Percentiles rank a stretch among this genome's conserved stretches.
Evolutionary conservation across 2,888 invertebrate species (phyloP).

Genomic region (Agrotis clavis): DNA sequence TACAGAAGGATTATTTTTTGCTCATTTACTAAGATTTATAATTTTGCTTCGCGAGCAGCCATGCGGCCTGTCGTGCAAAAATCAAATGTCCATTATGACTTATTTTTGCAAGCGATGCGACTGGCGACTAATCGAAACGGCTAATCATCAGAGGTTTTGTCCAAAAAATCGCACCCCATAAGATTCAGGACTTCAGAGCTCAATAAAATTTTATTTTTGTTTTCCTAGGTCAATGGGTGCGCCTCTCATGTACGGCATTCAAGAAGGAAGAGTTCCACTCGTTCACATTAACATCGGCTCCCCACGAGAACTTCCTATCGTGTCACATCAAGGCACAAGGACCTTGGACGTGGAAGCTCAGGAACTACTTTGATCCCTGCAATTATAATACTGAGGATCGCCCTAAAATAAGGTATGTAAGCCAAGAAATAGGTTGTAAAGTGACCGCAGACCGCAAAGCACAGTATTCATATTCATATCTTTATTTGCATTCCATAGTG

Average conservation of each 20-base stretch:
- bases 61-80: too few species aligned
- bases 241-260: conserved; percentile 97
- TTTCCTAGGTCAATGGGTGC: conserved; percentile 96
- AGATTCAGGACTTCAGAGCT: neutral
- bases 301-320: conserved; percentile 98
- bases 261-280: conserved; percentile 98
- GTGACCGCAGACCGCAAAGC: too few species aligned
- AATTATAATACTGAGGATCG: conserved; percentile 96
- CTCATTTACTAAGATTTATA: neutral
- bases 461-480: too few species aligned
- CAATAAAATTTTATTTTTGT: neutral
- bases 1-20: neutral
- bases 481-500: too few species aligned
- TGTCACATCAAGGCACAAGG: conserved; percentile 98
- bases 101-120: too few species aligned
- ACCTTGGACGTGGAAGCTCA: conserved; percentile 99
- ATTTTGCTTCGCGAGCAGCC: too few species aligned
- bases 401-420: conserved; percentile 93
- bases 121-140: neutral
- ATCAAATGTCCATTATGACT: too few species aligned
- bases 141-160: too few species aligned
- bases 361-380: conserved; percentile 98
- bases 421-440: too few species aligned
- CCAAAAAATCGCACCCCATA: neutral
- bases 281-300: conserved; percentile 98